These are phyloP conservation scores for Drosophila bifasciata DNA, from an alignment of 1,140 invertebrate species.

Conservation along the genomic window DNA sequence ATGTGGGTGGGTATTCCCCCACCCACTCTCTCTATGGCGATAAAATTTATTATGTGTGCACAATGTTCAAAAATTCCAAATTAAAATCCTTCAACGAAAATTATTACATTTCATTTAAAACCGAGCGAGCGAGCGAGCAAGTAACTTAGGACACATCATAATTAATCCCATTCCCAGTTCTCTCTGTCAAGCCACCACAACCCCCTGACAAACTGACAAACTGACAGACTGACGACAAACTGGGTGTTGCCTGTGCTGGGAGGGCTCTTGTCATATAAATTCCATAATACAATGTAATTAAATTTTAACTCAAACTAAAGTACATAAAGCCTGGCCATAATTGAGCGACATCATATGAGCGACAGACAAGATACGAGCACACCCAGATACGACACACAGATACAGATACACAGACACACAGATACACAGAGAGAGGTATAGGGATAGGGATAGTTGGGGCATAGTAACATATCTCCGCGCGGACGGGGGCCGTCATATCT, in stretches of 20 bases:
- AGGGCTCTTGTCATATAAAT: conserved; percentile 79
- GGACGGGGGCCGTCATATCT: no score
- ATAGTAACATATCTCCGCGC: no score
- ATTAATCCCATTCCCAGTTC: conserved; percentile 82
- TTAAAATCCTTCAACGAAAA: conserved; percentile 82
- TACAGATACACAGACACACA: not conserved
- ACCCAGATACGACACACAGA: conserved; percentile 15
- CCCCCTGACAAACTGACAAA: conserved; percentile 12
- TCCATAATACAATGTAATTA: conserved; percentile 83
- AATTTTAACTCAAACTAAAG: conserved; percentile 77
- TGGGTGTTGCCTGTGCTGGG: conserved; percentile 10
- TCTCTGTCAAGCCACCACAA: conserved; percentile 2
- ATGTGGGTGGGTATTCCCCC: conserved; percentile 32
- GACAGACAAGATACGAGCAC: conserved; percentile 26
- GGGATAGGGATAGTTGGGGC: no score
- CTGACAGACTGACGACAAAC: no score
- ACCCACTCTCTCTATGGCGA: conserved; percentile 24
- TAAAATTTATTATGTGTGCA: conserved; percentile 66
- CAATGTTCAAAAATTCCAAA: conserved; percentile 77
- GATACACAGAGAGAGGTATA: no score
- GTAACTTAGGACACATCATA: conserved; percentile 81
- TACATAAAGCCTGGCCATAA: conserved; percentile 75
- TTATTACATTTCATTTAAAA: conserved; percentile 84
- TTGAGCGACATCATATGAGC: conserved; percentile 59
- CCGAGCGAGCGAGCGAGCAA: conserved; percentile 55